Evolutionary conservation across 2,888 invertebrate species (phyloP).

Genomic region (Brenthis daphne): DNA sequence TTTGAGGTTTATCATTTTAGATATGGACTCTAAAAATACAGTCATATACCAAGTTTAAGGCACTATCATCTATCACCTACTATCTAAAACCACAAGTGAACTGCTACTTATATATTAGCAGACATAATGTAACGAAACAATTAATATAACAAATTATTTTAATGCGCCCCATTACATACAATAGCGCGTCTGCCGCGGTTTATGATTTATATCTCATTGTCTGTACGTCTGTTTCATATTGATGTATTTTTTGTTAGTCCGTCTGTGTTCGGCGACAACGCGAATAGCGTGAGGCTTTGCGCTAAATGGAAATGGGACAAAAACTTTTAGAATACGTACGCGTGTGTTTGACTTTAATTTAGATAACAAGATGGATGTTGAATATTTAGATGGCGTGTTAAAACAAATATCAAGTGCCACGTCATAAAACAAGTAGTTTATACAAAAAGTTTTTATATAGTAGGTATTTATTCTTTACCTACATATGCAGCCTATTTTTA

Average conservation of each 20-base stretch:
- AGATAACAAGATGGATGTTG: slow-evolving; percentile 14
- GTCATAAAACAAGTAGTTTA: neutral
- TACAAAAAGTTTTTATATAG: neutral
- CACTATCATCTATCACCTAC: too few relatives aligned
- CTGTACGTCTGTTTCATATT: slow-evolving; percentile 36
- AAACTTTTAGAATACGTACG: slow-evolving; percentile 30
- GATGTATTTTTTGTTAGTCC: slow-evolving; percentile 35
- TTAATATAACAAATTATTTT: slow-evolving; percentile 35
- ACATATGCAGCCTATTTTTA: too few relatives aligned
- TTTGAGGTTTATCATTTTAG: too few relatives aligned
- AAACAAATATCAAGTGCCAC: neutral
- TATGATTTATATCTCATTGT: slow-evolving; percentile 39
- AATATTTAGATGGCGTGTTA: slow-evolving; percentile 2
- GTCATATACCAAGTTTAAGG: too few relatives aligned
- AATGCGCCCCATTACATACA: slow-evolving; percentile 26
- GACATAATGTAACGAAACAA: slow-evolving; percentile 26
- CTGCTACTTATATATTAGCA: neutral
- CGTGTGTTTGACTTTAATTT: slow-evolving; percentile 16
- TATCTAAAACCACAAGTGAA: neutral
- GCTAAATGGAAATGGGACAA: slow-evolving; percentile 40
- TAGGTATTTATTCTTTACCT: too few relatives aligned
- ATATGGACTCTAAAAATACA: too few relatives aligned
- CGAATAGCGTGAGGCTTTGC: slow-evolving; percentile 48
- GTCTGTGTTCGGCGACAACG: slow-evolving; percentile 41
- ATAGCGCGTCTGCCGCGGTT: slow-evolving; percentile 25